Conservation (phyloP, 1,140 invertebrate genomes). For the Argopecten irradians region DNA sequence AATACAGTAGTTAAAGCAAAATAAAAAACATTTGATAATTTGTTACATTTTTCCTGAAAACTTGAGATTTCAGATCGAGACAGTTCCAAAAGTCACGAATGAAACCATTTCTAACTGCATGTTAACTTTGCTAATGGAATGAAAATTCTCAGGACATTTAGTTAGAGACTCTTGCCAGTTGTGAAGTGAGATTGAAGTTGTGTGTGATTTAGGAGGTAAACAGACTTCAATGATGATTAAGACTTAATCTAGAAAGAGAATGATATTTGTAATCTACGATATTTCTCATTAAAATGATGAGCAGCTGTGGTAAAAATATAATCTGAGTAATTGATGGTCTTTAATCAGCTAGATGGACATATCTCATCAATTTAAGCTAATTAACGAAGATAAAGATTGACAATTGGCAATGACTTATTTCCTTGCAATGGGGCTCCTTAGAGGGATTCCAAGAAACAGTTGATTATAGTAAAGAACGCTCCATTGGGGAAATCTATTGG, state of each 20-base stretch:
- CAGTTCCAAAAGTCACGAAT: too few species aligned
- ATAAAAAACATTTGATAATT: too few species aligned
- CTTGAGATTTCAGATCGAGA: too few species aligned
- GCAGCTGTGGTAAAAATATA: neutral
- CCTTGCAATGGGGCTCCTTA: neutral
- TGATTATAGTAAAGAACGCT: too few species aligned
- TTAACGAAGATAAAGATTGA: neutral
- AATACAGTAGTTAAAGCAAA: too few species aligned
- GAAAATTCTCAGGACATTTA: neutral
- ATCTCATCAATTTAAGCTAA: neutral
- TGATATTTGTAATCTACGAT: neutral
- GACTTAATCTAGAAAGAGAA: neutral
- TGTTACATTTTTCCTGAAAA: too few species aligned
- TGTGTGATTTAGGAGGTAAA: neutral
- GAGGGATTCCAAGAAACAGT: neutral
- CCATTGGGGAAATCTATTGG: too few species aligned
- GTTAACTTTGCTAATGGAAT: neutral
- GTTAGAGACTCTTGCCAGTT: too few species aligned
- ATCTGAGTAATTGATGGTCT: neutral
- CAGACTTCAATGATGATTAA: neutral
- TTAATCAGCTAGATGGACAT: neutral
- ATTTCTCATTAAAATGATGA: neutral
- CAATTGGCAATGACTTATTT: neutral
- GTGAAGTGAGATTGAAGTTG: neutral
- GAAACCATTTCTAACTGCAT: too few species aligned